Base-by-base conservation (phyloP, 2,888 invertebrate species). In the Pterobdella sp. region DNA sequence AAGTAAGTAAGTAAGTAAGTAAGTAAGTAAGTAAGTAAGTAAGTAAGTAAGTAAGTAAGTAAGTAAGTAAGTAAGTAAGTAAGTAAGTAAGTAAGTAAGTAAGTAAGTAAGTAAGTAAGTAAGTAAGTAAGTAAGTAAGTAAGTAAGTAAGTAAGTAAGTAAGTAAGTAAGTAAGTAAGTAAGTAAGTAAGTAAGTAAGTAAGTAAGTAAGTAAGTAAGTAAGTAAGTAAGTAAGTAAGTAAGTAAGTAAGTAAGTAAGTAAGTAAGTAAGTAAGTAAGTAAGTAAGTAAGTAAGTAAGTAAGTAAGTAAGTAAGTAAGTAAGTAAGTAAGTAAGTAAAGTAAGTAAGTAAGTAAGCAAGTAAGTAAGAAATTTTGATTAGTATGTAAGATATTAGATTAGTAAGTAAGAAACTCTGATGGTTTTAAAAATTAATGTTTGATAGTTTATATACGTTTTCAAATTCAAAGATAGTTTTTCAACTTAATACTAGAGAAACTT, bases 171-270 rank as follows among this genome's bases (percentile, higher is more conserved):
- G 31, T 63, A 31, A n/a, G 31, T 63, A 31, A n/a, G 31, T 63
- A 63, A n/a, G 31, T 63, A 63, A n/a, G 31, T 63, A 63, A n/a
- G 31, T 63, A 63, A n/a, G 31, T 63, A 63, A n/a, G 31, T 63
- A 63, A n/a, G 31, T 63, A 63, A n/a, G 31, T 63, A 63, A n/a
- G 64, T 63, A 63, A n/a, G 64, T 63, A 63, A n/a, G 64, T 63
- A 63, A n/a, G 64, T 63, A 63, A n/a, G 64, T 63, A 63, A n/a
- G 64, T 63, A 63, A n/a, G 64, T 63, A 63, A n/a, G 64, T 63
- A 63, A n/a, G 64, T 63, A 63, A n/a, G 64, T 63, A 63, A n/a
- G 64, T 63, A 63, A n/a, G 64, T 63, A 63, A n/a, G 64, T 63
- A 63, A n/a, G 64, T 63, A 63, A n/a, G 64, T 63, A 63, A n/a